phyloP scores from a whole-genome alignment of 2,113 vertebrate genomes.

The Hydropotes inermis region DNA sequence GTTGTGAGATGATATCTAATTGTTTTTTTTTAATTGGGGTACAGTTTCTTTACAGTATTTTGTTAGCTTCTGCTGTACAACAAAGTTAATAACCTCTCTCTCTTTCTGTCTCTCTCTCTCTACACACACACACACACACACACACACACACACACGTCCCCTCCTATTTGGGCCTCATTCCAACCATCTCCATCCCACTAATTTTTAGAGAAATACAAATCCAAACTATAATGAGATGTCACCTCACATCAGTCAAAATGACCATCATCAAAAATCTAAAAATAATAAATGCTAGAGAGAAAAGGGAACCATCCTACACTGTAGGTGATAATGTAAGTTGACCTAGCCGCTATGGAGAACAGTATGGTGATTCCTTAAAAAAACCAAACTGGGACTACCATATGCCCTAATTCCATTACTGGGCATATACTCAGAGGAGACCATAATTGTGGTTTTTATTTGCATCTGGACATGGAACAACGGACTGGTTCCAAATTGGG shows the following conservation, averaged over 20 bases:
- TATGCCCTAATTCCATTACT: neutral
- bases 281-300: neutral
- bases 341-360: neutral
- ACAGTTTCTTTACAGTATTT: neutral
- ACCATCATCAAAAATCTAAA: neutral
- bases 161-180: neutral
- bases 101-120: accelerated
- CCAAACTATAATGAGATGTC: neutral
- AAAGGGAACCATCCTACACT: neutral
- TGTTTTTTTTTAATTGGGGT: neutral
- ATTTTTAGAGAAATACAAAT: neutral
- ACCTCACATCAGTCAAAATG: neutral
- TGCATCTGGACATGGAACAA: neutral
- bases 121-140: neutral
- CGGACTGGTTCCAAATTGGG: neutral
- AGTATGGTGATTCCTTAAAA: neutral
- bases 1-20: neutral
- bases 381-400: neutral
- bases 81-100: neutral
- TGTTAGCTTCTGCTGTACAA: neutral
- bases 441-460: neutral
- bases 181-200: neutral
- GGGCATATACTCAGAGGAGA: neutral
- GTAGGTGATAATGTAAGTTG: neutral
- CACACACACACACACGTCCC: neutral